Base-by-base conservation (phyloP, 2,888 invertebrate species). In the Thera obeliscata region DNA sequence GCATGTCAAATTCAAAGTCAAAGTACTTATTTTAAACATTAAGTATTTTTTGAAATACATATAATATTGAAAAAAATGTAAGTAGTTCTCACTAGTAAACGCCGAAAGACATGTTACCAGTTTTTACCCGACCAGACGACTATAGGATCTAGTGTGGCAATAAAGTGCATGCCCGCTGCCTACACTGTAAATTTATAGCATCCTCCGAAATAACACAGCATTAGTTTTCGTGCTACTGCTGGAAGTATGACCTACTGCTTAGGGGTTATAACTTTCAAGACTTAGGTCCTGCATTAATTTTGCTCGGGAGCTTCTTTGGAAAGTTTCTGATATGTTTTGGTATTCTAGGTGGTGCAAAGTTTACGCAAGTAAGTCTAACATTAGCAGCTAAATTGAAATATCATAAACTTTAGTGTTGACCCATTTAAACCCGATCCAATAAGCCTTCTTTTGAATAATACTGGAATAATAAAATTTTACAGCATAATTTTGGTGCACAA, bases 161-260 rank as follows among this genome's bases (percentile, higher is more conserved):
- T 86, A 86, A 85, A 85, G 78, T 84, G 83, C 84, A 84, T 81
- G 78, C 82, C 80, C 80, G 78, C 78, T 74, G 76, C 71, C 76
- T 73, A 73, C 73, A 71, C 69, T 64, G 78, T 78, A 80, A 81
- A 84, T 83, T 83, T 82, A 82, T 81, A 74, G 73, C 72, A 71
- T 73, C 74, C 73, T 71, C 76, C 76, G 75, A 79, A 80, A 78
- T 76, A 78, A 74, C 73, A 75, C 43, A 67, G 75, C 72, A 75
- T 77, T 81, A 81, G 74, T 76, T 81, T 71, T 65, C 69, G 71
- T 71, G 68, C 69, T 64, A 64, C 67, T 70, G 56, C 69, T 75
- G 70, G 66, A 74, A 67, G 66, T 72, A 69, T 68, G 69, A 70
- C 63, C 66, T 46, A 67, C 71, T 75, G 65, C 75, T 69, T 68